Base-by-base conservation (phyloP, 30 jellyfish, hydroid and myxozoan species). In the Turritopsis rubra region DNA sequence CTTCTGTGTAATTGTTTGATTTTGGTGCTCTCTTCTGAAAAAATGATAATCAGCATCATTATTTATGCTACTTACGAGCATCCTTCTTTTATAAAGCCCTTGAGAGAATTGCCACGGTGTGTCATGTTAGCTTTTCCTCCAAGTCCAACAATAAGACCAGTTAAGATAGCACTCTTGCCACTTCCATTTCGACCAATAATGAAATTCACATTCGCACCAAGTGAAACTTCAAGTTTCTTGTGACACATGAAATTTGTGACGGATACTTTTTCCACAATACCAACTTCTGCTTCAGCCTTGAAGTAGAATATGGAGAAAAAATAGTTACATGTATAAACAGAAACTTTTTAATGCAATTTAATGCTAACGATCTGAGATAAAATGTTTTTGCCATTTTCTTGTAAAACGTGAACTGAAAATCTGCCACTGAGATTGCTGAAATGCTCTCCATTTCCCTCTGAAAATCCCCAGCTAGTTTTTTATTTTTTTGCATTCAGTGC, bases 111-210 rank as follows among this genome's bases (percentile, higher is more conserved):
- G 21, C 97, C 99, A n/a, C 99, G 82, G 80, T 80, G 87, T n/a
- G 99, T 89, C 20, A 87, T 89, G 28, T 92, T 83, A 66, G 99
- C 99, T 75, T 89, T 89, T 52, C 97, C 99, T 68, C 99, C 99
- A 53, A 94, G 96, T 0, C 96, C 99, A 76, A 94, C 96, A 54
- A 94, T 82, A 81, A 94, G 29, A 16, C 92, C 99, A 16, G 99
- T 87, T 86, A 94, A 73, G 0, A 94, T 86, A 5, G 99, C 99
- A 80, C 98, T 90, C 66, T 94, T 94, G 27, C 99, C 99, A 94
- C 99, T 94, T 82, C 99, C 99, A 87, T 94, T 94, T 30, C 85
- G 76, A 75, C 99, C 99, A 66, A 89, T 89, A 31, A 94, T 80
- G 68, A 94, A 86, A 77, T 94, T 94, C 52, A 94, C 96, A 81